Evolutionary conservation across 2,113 vertebrate species (phyloP), one percentile per base, ranked within the genome.

Genomic region (Actinemys pallida): DNA sequence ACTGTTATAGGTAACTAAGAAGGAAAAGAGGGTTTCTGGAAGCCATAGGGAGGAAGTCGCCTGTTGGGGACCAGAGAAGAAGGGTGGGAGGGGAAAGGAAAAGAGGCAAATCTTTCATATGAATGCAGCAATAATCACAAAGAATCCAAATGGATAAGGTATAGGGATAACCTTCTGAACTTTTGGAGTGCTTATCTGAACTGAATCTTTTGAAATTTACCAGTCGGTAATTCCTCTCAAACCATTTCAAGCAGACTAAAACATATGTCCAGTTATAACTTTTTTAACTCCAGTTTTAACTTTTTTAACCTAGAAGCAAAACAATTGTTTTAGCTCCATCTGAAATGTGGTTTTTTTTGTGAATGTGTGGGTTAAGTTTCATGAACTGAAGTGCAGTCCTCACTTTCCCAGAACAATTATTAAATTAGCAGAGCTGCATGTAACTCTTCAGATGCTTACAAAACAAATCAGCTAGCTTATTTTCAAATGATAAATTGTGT

Each of bases 341-440:
- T 62, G 89, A 92, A 95, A 92, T 78, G 85, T 86, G 93, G 39
- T 3, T 82, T 95, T 94, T 95, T 92, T 90, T 50, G 91, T 94
- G 95, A 96, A 94, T 95, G 96, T 97, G 96, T 96, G 95, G 92
- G 95, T 65, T 84, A 97, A 95, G 89, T 94, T 97, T 97, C 86
- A 90, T 89, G 52, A 97, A 93, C 92, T 93, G 85, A 79, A 69
- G 83, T 90, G 80, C 90, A 89, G 31, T 83, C 76, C 89, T 95
- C 92, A 86, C 35, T 95, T 96, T 97, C 93, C 82, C 49, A 91
- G 86, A 96, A 53, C 47, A 97, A 94, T 75, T 79, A 97, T 97
- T 96, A 93, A 95, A 80, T 97, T 95, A 97, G 76, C 94, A 96
- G 91, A 95, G 87, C n/a, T 88, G 90, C 85, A 83, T 50, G 86